Evolutionary conservation across 2,888 invertebrate species (phyloP).

Genomic region (Cantharis lateralis): DNA sequence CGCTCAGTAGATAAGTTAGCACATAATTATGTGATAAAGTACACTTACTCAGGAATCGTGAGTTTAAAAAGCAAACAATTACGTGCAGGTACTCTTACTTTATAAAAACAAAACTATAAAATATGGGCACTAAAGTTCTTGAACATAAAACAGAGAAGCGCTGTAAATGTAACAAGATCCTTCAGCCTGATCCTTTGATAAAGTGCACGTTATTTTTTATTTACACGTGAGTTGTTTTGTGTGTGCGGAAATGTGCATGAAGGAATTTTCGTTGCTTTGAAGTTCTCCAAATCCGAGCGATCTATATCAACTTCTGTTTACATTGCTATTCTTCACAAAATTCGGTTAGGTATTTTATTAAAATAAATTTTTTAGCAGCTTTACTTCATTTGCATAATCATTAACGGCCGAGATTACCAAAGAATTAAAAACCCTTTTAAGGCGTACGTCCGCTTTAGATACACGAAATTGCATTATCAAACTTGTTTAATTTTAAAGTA

Average conservation of each 20-base stretch:
- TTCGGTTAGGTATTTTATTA: no score
- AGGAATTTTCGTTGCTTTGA: not conserved
- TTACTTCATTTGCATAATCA: no score
- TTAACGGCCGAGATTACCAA: no score
- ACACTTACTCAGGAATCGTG: not conserved
- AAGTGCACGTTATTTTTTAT: not conserved
- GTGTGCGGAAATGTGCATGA: not conserved
- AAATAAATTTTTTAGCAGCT: no score
- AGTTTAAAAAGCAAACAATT: not conserved
- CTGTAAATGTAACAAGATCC: not conserved
- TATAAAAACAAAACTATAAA: not conserved
- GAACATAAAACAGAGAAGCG: not conserved
- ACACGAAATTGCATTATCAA: no score
- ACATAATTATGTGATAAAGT: not conserved
- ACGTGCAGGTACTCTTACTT: no score
- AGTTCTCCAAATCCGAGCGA: not conserved
- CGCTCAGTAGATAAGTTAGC: not conserved
- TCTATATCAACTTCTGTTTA: not conserved
- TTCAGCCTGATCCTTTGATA: not conserved
- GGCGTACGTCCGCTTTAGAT: no score
- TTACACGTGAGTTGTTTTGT: not conserved
- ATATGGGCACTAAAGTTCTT: not conserved
- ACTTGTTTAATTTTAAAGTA: no score
- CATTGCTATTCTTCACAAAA: not conserved
- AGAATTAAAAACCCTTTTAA: no score